phyloP scores from a whole-genome alignment of 2,797 vertebrate species.

The Sebastes kiyomatsui region DNA sequence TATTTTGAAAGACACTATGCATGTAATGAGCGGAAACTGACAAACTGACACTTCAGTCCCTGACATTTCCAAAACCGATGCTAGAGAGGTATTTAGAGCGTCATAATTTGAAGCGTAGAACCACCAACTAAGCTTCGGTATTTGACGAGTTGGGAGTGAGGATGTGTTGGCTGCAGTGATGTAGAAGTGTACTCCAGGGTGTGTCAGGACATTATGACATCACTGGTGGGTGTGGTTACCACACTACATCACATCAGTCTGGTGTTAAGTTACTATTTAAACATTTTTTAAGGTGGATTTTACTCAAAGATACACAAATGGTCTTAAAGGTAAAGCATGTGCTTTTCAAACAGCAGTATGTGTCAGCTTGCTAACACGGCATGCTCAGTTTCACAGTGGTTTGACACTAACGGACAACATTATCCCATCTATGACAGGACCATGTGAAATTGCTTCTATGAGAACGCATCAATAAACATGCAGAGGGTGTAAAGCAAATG shows the following conservation, averaged over 20 bases:
- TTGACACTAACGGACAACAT: neutral
- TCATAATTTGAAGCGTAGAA: neutral
- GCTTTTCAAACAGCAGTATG: neutral
- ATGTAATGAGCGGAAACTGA: neutral
- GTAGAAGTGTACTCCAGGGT: neutral
- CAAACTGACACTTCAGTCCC: no score
- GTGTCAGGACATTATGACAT: neutral
- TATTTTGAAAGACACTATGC: neutral
- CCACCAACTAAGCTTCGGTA: neutral
- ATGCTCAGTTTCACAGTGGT: neutral
- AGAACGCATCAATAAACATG: neutral
- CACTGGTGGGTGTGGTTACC: neutral
- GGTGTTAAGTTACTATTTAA: neutral
- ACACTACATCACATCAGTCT: accelerated
- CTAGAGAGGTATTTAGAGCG: neutral
- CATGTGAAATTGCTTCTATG: neutral
- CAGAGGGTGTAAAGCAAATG: neutral
- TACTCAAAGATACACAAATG: neutral
- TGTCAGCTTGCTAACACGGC: neutral
- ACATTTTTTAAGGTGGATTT: neutral
- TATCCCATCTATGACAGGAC: neutral
- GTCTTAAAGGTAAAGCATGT: neutral
- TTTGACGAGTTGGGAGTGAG: neutral
- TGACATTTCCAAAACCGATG: neutral
- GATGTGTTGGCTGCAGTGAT: neutral